Percentiles rank a stretch among this genome's conserved stretches.
phyloP scores from a whole-genome alignment of 64 coral and sea anemone genomes.

The Stichodactyla helianthus region DNA sequence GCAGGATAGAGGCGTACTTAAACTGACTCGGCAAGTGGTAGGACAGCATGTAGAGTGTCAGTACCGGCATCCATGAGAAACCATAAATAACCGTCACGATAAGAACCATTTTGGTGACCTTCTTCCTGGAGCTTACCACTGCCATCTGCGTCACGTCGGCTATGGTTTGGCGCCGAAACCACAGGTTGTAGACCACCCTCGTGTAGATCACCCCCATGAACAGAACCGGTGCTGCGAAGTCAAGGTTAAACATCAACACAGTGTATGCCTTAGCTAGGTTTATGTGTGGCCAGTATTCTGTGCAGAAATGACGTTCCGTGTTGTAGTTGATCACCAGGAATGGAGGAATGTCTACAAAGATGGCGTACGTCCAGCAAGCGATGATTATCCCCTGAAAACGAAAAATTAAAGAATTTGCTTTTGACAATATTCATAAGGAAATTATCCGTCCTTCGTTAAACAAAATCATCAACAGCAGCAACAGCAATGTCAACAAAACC shows the following conservation, averaged over 20 bases:
- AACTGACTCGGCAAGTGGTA: conserved; percentile 23
- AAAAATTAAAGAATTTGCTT: background rate
- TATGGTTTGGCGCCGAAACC: conserved; percentile 19
- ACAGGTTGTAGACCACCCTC: conserved; percentile 6
- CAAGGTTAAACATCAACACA: conserved; percentile 12
- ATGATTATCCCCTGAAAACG: conserved; percentile 3
- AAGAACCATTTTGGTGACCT: conserved; percentile 21
- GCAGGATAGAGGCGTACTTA: conserved; percentile 6
- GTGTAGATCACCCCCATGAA: conserved; percentile 2
- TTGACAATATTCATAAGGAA: too few relatives aligned
- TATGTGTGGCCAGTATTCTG: conserved; percentile 21
- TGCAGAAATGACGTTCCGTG: conserved; percentile 14
- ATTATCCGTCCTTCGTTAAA: too few relatives aligned
- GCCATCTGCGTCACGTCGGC: background rate
- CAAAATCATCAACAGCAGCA: too few relatives aligned
- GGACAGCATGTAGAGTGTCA: conserved; percentile 26
- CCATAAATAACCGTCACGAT: conserved; percentile 25
- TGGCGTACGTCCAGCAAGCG: conserved; percentile 13
- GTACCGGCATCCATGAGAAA: conserved; percentile 22
- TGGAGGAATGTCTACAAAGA: conserved; percentile 17
- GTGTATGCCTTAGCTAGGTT: conserved; percentile 8
- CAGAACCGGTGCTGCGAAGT: conserved; percentile 4
- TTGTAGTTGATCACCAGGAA: conserved; percentile 25
- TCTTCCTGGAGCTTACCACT: conserved; percentile 11
- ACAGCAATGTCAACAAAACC: too few relatives aligned